A percentile compares a stretch with the other conserved stretches of the same genome.
Evolutionary conservation across 1,140 invertebrate species (phyloP).

Genomic region (Paralvinella palmiformis): DNA sequence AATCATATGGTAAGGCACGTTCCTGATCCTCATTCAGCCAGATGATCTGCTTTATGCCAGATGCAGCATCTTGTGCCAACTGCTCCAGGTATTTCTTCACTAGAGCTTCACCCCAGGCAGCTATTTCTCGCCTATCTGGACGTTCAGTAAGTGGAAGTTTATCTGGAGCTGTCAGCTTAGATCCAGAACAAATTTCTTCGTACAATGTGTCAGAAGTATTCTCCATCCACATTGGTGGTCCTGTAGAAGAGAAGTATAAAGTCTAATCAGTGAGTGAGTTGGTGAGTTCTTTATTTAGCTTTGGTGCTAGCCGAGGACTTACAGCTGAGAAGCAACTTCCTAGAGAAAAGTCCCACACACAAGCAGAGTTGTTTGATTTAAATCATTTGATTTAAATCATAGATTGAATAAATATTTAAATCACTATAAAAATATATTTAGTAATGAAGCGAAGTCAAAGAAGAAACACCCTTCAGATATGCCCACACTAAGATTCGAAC

Average conservation of each 20-base stretch:
- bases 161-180: neutral
- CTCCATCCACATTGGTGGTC: neutral
- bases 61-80: neutral
- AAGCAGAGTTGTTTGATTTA: too few species aligned
- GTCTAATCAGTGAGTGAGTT: neutral
- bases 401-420: too few species aligned
- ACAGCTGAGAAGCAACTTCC: neutral
- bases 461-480: too few species aligned
- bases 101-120: conserved; percentile 36
- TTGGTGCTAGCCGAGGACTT: neutral
- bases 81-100: conserved; percentile 30
- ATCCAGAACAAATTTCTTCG: neutral
- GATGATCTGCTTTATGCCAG: neutral
- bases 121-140: conserved; percentile 22
- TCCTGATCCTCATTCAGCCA: conserved; percentile 9
- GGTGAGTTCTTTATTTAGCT: neutral
- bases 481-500: too few species aligned
- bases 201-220: neutral
- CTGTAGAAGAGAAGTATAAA: neutral
- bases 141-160: neutral
- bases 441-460: too few species aligned
- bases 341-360: neutral
- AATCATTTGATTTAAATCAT: too few species aligned
- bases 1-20: neutral
- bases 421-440: too few species aligned